Evolutionary conservation across 2,888 invertebrate genomes (phyloP), one percentile per base, ranked within the genome.

Genomic region (Brachylomia viminalis): DNA sequence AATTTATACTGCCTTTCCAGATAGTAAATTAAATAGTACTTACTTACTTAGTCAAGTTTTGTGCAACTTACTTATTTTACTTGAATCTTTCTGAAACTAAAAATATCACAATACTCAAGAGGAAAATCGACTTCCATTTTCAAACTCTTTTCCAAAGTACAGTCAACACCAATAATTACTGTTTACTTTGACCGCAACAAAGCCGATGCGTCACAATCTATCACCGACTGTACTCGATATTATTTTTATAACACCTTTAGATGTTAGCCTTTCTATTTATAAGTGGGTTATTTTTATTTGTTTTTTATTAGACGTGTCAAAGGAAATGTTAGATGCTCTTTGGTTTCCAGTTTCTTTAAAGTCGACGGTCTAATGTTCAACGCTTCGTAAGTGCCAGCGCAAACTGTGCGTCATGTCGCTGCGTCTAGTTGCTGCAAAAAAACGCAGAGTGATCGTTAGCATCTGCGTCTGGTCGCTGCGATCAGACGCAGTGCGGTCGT

Each of bases 201-300:
- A 58, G 17, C 6, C 78, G 59, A 84, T 85, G 17, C 38, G 42
- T 84, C 84, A 85, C 62, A 58, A 77, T 67, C 82, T 75, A 66
- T 85, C 84, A 82, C n/a, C 10, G 67, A 81, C 56, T 81, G 67
- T 77, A 81, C 85, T 42, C 47, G n/a, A 56, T 65, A 33, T 67
- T 85, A 77, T 85, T 81, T 73, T 30, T 75, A 62, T 52, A 75
- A n/a, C 30, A 20, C 66, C 54, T 69, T 58, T 66, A 45, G n/a
- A 69, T 23, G 49, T n/a, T 45, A 61, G 65, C 23, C 45, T 42
- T 58, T 66, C 61, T 80, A 72, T 74, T 77, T 61, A 30, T 69
- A 52, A 15, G 15, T 3, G 30, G 17, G n/a, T 7, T 67, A 59
- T 84, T 79, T 73, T 42, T 79, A 64, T 69, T 73, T 79, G 52